Evolutionary conservation across 2,113 vertebrate genomes (phyloP).

Genomic region (Brienomyrus longianalis): DNA sequence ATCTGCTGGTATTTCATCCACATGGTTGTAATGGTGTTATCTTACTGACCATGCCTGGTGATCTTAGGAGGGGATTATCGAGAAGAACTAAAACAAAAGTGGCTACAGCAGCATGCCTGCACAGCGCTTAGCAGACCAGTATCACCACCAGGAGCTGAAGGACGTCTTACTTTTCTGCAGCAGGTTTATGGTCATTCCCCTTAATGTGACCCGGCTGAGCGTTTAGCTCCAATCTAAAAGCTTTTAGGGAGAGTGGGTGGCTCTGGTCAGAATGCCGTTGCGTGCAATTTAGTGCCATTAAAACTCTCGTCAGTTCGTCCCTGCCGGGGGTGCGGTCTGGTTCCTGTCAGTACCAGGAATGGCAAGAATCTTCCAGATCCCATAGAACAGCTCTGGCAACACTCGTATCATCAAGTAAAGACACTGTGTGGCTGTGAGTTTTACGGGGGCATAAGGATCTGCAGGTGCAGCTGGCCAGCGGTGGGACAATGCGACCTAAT

Average conservation of each 20-base stretch:
- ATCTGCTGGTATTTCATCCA: not conserved
- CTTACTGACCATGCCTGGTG: not conserved
- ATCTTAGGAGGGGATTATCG: not conserved
- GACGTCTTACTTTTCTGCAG: not conserved
- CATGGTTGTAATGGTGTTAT: too few relatives aligned
- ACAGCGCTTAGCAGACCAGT: not conserved
- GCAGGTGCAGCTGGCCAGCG: not conserved
- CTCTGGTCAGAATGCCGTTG: constrained; percentile 30
- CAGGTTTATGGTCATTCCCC: constrained; percentile 18
- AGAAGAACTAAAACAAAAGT: not conserved
- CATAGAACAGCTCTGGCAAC: not conserved
- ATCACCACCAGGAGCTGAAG: not conserved
- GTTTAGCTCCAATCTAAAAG: constrained; percentile 40
- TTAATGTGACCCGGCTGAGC: constrained; percentile 27
- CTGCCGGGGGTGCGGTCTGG: not conserved
- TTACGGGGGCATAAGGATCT: not conserved
- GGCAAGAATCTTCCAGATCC: not conserved
- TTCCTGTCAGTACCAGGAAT: constrained; percentile 3
- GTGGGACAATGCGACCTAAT: not conserved
- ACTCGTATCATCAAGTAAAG: not conserved
- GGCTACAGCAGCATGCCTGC: not conserved
- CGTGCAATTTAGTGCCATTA: constrained; percentile 35
- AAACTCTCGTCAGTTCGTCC: constrained; percentile 15
- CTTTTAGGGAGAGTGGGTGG: constrained; percentile 35
- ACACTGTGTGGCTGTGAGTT: not conserved